A percentile compares a stretch with the other conserved stretches of the same genome.
Evolutionary conservation across 2,888 invertebrate genomes (phyloP).

Genomic region (Mesochorus sp.): DNA sequence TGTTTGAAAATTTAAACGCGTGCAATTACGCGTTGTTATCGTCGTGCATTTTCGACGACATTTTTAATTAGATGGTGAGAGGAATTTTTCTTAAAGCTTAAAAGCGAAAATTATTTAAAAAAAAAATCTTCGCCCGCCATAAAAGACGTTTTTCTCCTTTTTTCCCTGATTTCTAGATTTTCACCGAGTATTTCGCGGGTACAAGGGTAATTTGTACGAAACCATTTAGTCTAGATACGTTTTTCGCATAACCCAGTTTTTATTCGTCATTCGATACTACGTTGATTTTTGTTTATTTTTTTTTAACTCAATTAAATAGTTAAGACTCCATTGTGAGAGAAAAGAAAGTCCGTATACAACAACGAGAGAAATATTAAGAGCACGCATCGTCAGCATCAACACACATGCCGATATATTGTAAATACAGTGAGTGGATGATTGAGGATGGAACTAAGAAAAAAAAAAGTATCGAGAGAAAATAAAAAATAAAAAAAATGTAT

Average conservation of each 20-base stretch:
- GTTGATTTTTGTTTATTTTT: constrained; percentile 27
- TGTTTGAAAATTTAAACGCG: background rate
- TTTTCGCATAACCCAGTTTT: constrained; percentile 36
- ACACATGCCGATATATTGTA: constrained; percentile 39
- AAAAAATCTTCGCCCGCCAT: background rate
- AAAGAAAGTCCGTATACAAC: background rate
- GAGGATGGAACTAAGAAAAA: constrained; percentile 3
- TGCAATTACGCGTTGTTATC: constrained; percentile 21
- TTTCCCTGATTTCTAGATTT: constrained; percentile 13
- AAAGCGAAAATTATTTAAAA: constrained; percentile 1
- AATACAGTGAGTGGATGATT: constrained; percentile 35
- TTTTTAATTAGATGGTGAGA: constrained; percentile 21
- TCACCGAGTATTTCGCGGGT: constrained; percentile 23
- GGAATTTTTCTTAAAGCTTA: constrained; percentile 39
- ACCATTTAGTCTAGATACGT: constrained; percentile 47
- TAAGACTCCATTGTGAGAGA: constrained; percentile 15
- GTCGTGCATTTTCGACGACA: constrained; percentile 12
- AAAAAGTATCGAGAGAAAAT: constrained; percentile 15
- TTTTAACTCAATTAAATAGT: background rate
- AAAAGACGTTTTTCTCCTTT: background rate
- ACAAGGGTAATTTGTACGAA: constrained; percentile 51
- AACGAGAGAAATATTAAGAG: constrained; percentile 13
- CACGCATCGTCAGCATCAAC: constrained; percentile 33
- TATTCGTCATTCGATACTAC: constrained; percentile 48
- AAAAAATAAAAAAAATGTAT: constrained; percentile 14